These are phyloP conservation scores for Operophtera brumata DNA, from an alignment of 2,888 invertebrate species.

Conservation along the genomic window DNA sequence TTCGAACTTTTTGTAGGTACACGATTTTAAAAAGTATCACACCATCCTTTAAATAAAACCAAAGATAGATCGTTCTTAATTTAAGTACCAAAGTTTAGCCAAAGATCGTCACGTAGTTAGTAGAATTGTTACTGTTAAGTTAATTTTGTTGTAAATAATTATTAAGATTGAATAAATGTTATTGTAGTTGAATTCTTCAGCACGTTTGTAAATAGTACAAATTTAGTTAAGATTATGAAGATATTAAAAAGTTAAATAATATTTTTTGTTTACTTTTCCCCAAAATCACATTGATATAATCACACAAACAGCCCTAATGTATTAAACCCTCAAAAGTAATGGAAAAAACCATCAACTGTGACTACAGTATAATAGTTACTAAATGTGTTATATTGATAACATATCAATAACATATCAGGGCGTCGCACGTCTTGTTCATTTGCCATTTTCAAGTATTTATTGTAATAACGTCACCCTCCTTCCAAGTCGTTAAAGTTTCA, in stretches of 20 bases:
- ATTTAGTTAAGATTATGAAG: conserved; percentile 42
- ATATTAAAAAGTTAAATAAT: conserved; percentile 60
- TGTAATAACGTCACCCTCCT: no score
- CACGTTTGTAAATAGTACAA: conserved; percentile 76
- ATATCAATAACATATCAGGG: no score
- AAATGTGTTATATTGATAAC: no score
- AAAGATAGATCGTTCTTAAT: not conserved
- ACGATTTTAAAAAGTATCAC: no score
- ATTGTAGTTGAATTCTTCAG: conserved; percentile 51
- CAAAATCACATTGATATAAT: not conserved
- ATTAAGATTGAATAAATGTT: conserved; percentile 54
- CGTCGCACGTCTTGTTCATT: no score
- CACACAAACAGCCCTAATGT: not conserved
- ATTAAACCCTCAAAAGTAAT: not conserved
- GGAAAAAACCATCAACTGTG: not conserved
- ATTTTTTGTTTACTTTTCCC: conserved; percentile 7
- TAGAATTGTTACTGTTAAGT: conserved; percentile 61
- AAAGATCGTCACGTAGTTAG: conserved; percentile 56
- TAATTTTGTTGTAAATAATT: conserved; percentile 65
- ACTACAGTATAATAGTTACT: no score
- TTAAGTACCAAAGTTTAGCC: conserved; percentile 38
- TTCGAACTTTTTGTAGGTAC: no score
- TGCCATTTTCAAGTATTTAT: no score
- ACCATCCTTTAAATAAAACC: not conserved
- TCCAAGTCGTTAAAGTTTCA: no score